Conservation (phyloP, 2,113 vertebrate species). For the Athene noctua region DNA sequence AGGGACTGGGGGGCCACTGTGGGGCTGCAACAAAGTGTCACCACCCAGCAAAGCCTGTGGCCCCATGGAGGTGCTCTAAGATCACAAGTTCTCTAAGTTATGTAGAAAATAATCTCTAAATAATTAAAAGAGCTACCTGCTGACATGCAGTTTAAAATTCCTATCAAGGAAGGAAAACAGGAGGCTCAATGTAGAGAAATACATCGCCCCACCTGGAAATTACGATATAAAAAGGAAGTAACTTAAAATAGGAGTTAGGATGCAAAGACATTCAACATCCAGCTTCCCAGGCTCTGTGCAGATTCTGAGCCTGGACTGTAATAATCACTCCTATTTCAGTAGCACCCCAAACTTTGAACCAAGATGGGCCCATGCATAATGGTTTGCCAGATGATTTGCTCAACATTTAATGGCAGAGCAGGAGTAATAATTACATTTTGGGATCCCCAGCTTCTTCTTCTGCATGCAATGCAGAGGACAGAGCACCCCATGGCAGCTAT, state of each 20-base stretch:
- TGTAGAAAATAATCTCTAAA: slow-evolving; percentile 19
- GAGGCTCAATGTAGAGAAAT: slow-evolving; percentile 43
- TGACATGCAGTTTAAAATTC: slow-evolving; percentile 63
- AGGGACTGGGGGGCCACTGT: background rate
- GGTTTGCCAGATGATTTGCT: background rate
- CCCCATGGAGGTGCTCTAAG: background rate
- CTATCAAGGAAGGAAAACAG: slow-evolving; percentile 55
- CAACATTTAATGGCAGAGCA: background rate
- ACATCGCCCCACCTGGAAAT: slow-evolving; percentile 51
- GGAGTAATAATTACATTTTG: background rate
- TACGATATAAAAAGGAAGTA: slow-evolving; percentile 47
- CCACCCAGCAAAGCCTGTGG: background rate
- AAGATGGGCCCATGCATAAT: fast-evolving
- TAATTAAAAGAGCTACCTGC: background rate
- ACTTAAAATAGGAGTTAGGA: slow-evolving; percentile 62
- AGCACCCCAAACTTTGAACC: background rate
- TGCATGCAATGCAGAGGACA: fast-evolving
- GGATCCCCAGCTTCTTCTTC: fast-evolving
- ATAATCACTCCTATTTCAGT: background rate
- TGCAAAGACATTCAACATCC: background rate
- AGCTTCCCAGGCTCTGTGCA: slow-evolving; percentile 20
- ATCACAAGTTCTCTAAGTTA: slow-evolving; percentile 46
- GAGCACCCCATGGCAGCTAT: fast-evolving
- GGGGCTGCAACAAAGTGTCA: background rate
- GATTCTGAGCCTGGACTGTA: background rate